Percentiles rank a stretch among this genome's conserved stretches.
phyloP scores from a whole-genome alignment of 2,113 vertebrate species.

The Thunnus maccoyii region DNA sequence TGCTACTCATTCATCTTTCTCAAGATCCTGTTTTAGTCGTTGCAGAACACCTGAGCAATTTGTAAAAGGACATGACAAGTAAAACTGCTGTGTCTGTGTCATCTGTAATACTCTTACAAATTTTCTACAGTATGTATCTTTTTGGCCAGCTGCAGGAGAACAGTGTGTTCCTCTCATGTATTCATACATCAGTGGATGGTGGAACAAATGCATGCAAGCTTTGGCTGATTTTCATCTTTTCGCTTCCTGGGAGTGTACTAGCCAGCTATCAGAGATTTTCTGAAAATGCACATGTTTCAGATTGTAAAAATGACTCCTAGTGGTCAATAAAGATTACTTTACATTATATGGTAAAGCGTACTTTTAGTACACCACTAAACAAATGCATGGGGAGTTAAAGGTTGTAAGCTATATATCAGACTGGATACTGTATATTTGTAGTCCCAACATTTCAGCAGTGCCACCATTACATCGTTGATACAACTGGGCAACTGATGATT shows the following conservation, averaged over 20 bases:
- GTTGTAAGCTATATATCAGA: too few relatives aligned
- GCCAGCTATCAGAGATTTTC: background rate
- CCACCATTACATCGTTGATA: too few relatives aligned
- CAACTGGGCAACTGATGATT: too few relatives aligned
- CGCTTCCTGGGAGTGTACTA: background rate
- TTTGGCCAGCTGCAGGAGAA: background rate
- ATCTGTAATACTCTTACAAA: background rate
- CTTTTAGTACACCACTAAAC: too few relatives aligned
- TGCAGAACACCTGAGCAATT: background rate
- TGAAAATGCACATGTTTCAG: slow-evolving; percentile 9
- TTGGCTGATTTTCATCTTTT: background rate
- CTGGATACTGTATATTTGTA: too few relatives aligned
- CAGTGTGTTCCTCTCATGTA: background rate
- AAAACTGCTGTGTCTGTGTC: background rate
- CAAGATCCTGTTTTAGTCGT: background rate
- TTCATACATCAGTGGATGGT: background rate
- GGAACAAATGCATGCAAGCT: background rate
- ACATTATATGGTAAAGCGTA: background rate
- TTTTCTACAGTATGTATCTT: background rate
- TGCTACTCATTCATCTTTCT: too few relatives aligned
- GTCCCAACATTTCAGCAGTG: too few relatives aligned
- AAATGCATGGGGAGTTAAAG: too few relatives aligned
- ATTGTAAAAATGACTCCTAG: background rate
- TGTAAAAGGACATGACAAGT: background rate
- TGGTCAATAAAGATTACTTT: background rate